Evolutionary conservation across 2,797 vertebrate genomes (phyloP), one percentile per base, ranked within the genome.

Genomic region (Pteropus rufus): DNA sequence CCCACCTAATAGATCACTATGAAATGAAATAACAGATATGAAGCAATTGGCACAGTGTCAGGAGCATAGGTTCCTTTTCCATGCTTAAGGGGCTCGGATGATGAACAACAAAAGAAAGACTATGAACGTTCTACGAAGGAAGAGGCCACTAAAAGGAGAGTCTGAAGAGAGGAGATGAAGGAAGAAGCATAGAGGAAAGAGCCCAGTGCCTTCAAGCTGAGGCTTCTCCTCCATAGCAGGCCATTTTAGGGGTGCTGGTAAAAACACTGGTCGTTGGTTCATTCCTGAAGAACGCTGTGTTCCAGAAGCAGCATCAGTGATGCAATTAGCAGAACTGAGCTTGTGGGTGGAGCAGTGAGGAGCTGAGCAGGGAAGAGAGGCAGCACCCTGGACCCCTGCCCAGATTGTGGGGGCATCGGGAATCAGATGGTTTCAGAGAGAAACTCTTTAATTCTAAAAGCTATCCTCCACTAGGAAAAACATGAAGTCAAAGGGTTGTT

Each of bases 381-480:
- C 56, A 90, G 87, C 62, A 82, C 31, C 46, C 76, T 94, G 91
- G 92, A 73, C 58, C 73, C 10, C 62, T 87, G 92, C 93, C 96
- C 96, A 97, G 94, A 93, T 4, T 73, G 76, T 7, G 81, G 81
- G 34, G 93, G 79, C 62, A 89, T 76, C 15, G 34, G 83, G 54
- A 94, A 94, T 85, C 70, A 89, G 56, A 89, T 36, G 87, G 72
- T 92, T 92, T 76, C 58, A 67, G 75, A 91, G 41, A 65, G 26
- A 93, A 94, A 65, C 19, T 6, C 73, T 49, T 85, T 39, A 65
- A 81, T 85, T 94, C 49, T 70, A 62, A 94, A 97, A 94, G 82
- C 89, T 89, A 70, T 87, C 31, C 95, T 89, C 58, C 56, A 85
- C 39, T 72, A 86, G 36, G 29, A 93, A 94, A 94, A 56, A 29